Evolutionary conservation across 92 coral and sea anemone genomes (phyloP).

Genomic region (Parazoanthus atlanticus): DNA sequence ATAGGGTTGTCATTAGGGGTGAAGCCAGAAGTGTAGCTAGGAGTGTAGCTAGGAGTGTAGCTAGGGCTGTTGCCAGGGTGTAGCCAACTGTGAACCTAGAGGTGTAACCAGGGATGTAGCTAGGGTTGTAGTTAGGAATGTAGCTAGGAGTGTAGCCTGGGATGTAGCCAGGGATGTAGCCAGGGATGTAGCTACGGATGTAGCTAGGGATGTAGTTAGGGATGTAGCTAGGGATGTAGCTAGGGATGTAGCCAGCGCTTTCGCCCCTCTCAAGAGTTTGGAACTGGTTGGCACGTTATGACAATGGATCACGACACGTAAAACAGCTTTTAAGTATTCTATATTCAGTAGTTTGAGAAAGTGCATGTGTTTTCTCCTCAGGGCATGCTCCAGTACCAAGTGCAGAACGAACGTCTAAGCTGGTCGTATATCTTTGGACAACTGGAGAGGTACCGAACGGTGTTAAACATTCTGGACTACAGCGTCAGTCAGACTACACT

Average conservation of each 20-base stretch:
- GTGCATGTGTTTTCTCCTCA: slow-evolving; percentile 6
- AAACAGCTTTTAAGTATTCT: neutral
- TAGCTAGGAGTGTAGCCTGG: neutral
- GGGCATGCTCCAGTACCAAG: slow-evolving; percentile 95
- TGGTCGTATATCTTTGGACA: slow-evolving; percentile 96
- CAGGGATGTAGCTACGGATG: neutral
- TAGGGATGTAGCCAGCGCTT: neutral
- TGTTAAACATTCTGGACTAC: slow-evolving; percentile 87
- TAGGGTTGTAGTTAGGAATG: too few species aligned
- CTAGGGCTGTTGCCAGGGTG: too few species aligned
- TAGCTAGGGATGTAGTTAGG: neutral
- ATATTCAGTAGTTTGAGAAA: neutral
- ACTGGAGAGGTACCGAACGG: slow-evolving; percentile 77
- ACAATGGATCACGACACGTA: too few species aligned
- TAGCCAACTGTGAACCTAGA: too few species aligned
- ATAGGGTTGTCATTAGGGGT: too few species aligned
- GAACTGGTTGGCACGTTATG: too few species aligned
- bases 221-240: neutral
- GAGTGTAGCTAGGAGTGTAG: too few species aligned
- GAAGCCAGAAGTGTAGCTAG: too few species aligned
- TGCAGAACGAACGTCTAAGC: slow-evolving; percentile 73
- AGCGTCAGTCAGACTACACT: slow-evolving; percentile 97
- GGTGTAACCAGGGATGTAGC: too few species aligned
- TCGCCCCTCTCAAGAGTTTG: neutral
- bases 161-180: neutral